Base-by-base conservation (phyloP, 2,113 vertebrate genomes). In the Serilophus lunatus region DNA sequence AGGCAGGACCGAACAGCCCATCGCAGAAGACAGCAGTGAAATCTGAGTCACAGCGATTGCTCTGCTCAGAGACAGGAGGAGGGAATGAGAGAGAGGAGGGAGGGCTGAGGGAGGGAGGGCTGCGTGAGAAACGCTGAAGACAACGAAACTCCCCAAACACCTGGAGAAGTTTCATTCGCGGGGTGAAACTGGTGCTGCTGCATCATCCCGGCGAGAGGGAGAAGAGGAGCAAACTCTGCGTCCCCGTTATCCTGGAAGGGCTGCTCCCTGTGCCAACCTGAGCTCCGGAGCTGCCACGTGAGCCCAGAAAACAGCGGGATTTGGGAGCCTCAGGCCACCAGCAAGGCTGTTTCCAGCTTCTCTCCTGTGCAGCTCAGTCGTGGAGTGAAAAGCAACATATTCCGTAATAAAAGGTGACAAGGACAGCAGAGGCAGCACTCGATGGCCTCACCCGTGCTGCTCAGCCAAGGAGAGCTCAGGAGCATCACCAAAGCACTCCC, bases 1-100 rank as follows among this genome's bases (percentile, higher is more conserved):
- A 26, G 95, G 61, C 97, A 97, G 96, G 97, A 97, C 78, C 1
- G 36, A 88, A 28, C 94, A 92, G 85, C 92, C 47, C 88, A 22
- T 93, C 64, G 56, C 38, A 92, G 92, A 64, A 50, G 69, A 75
- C 35, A 69, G 94, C 76, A 2, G 75, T 60, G 95, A 81, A 80
- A 95, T 17, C 90, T 96, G 96, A 97, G 88, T 97, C 97, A 97
- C 2, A 29, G 40, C 23, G 51, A 28, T 9, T 24, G 90, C 82
- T 82, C 59, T 1, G 75, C 88, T 65, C 8, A 25, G 90, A 95
- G 94, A 91, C 86, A 45, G 56, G 77, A 44, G 29, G 64, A 40
- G 18, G 26, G 45, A 22, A 47, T 47, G 45, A 47, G 19, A 47
- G 17, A 13, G 44, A 31, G 6, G 16, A 33, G 35, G 45, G 49